Conservation (phyloP, 2,113 vertebrate genomes). For the Ondatra zibethicus region DNA sequence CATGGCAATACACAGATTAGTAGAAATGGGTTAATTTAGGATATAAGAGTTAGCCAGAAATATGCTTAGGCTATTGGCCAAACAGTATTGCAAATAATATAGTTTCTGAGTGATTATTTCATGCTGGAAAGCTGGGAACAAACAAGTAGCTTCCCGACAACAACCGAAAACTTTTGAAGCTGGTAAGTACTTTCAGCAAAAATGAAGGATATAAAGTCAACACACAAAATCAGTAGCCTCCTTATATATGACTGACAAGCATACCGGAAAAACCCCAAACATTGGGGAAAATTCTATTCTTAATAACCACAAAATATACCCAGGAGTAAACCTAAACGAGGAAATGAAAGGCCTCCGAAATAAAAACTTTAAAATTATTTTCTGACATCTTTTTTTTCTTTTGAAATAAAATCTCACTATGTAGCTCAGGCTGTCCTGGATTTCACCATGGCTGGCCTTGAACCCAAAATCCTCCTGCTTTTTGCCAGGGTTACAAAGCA, state of each 20-base stretch:
- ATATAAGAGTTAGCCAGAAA: too few species aligned
- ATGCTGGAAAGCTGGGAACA: too few species aligned
- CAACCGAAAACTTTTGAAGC: neutral
- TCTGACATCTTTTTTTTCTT: neutral
- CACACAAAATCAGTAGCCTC: neutral
- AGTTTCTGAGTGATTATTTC: too few species aligned
- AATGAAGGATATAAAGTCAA: neutral
- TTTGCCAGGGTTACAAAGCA: neutral
- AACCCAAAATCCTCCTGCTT: neutral
- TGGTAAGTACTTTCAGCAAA: neutral
- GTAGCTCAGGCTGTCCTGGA: neutral
- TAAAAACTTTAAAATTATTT: neutral
- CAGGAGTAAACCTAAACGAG: neutral
- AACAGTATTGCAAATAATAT: too few species aligned
- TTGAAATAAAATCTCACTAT: neutral
- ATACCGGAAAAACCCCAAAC: neutral
- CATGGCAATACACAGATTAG: too few species aligned
- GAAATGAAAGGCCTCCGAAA: neutral
- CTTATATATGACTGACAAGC: neutral
- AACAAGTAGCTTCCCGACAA: too few species aligned
- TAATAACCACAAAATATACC: neutral
- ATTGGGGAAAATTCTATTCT: neutral
- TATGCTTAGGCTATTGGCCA: too few species aligned
- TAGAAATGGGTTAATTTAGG: too few species aligned
- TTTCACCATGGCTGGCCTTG: neutral